Evolutionary conservation across 2,113 vertebrate genomes (phyloP).

Genomic region (Smithornis capensis): DNA sequence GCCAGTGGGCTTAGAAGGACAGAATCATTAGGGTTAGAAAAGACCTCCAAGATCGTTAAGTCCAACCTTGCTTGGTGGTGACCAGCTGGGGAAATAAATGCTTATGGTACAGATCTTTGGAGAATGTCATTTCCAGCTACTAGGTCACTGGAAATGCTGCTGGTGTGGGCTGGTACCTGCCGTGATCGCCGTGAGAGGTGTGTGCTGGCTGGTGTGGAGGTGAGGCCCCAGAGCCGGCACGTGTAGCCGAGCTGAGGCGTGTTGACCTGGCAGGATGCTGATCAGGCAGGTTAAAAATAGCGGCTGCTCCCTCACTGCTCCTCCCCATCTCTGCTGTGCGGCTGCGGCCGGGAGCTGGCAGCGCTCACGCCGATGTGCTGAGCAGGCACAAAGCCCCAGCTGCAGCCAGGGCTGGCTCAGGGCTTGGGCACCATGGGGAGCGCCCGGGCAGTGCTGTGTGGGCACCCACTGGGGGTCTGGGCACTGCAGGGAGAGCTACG

Average conservation of each 20-base stretch:
- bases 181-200: accelerated
- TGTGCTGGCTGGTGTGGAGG: background rate
- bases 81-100: background rate
- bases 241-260: background rate
- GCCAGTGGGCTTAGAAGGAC: background rate
- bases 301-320: background rate
- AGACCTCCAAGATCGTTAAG: background rate
- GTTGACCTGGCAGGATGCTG: background rate
- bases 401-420: background rate
- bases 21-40: background rate
- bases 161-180: background rate
- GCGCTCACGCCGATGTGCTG: background rate
- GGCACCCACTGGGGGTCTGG: accelerated
- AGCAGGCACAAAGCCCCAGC: background rate
- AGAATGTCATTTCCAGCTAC: accelerated
- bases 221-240: background rate
- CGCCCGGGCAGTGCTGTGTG: accelerated
- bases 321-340: background rate
- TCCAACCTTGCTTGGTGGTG: background rate
- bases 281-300: slow-evolving; percentile 31
- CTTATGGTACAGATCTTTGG: background rate
- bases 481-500: accelerated
- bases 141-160: background rate
- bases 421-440: background rate
- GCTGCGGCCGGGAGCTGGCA: background rate